Evolutionary conservation across 2,113 vertebrate species (phyloP).

Genomic region (Pavo muticus): DNA sequence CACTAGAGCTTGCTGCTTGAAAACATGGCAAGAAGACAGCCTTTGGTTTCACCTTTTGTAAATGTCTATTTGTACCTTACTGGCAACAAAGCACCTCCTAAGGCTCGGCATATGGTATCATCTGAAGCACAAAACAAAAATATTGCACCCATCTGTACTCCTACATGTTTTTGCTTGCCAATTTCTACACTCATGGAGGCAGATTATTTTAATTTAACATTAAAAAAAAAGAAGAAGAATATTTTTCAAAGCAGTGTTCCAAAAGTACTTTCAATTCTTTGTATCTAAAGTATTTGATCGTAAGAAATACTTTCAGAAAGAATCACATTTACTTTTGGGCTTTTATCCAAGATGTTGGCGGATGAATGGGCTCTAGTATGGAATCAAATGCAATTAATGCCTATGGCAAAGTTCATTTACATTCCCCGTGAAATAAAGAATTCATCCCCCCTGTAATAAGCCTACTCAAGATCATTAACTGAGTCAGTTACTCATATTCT

Average conservation of each 20-base stretch:
- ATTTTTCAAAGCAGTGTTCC: background rate
- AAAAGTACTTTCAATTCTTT: background rate
- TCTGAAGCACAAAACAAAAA: conserved; percentile 48
- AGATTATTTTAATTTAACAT: background rate
- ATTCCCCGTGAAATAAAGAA: conserved; percentile 8
- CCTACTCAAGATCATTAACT: conserved; percentile 4
- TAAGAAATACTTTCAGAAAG: conserved; percentile 5
- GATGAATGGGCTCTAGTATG: conserved; percentile 25
- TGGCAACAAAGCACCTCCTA: conserved; percentile 41
- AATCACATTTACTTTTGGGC: background rate
- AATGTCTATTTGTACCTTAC: conserved; percentile 30
- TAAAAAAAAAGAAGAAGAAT: background rate
- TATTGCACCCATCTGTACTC: conserved; percentile 56
- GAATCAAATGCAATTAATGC: conserved; percentile 41
- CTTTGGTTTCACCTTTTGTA: conserved; percentile 30
- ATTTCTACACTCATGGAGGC: background rate
- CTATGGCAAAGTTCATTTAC: conserved; percentile 21
- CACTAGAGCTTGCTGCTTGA: background rate
- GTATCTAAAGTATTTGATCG: background rate
- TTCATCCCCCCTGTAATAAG: conserved; percentile 6
- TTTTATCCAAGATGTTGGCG: conserved; percentile 6
- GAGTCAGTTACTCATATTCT: conserved; percentile 28
- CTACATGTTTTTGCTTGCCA: background rate
- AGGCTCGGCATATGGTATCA: conserved; percentile 57
- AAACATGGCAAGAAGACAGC: background rate